Percentiles rank a stretch among this genome's conserved stretches.
Evolutionary conservation across 2,797 vertebrate species (phyloP).

Genomic region (Micropoecilia bifurca): DNA sequence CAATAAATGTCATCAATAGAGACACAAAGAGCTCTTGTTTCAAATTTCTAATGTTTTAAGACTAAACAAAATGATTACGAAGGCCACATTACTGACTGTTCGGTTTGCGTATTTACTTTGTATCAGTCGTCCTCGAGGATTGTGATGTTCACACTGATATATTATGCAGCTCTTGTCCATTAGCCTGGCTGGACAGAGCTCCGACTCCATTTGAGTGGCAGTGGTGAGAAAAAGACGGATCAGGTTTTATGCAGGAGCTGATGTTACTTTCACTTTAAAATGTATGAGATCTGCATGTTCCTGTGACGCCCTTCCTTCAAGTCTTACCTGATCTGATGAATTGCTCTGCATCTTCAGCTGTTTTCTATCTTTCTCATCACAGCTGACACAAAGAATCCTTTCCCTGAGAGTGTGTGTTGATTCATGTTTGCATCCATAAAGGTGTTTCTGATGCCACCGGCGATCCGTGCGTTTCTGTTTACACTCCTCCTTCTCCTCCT

Average conservation of each 20-base stretch:
- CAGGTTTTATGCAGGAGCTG: not conserved
- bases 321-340: not conserved
- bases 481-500: conserved; percentile 32
- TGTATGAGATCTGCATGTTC: not conserved
- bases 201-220: not conserved
- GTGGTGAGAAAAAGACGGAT: not conserved
- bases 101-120: not conserved
- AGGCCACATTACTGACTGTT: not conserved
- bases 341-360: not conserved
- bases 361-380: conserved; percentile 2
- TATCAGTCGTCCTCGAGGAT: not conserved
- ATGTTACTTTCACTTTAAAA: not conserved
- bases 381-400: conserved; percentile 44
- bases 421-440: conserved; percentile 11
- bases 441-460: conserved; percentile 25
- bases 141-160: not conserved
- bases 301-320: not conserved
- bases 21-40: no score
- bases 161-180: not conserved
- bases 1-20: no score
- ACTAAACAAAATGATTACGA: not conserved
- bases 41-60: not conserved
- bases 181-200: not conserved
- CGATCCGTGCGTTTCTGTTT: conserved; percentile 66
- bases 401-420: conserved; percentile 3